These are phyloP conservation scores for Cetoscarus ocellatus DNA, from an alignment of 2,797 vertebrate genomes.

Conservation along the genomic window DNA sequence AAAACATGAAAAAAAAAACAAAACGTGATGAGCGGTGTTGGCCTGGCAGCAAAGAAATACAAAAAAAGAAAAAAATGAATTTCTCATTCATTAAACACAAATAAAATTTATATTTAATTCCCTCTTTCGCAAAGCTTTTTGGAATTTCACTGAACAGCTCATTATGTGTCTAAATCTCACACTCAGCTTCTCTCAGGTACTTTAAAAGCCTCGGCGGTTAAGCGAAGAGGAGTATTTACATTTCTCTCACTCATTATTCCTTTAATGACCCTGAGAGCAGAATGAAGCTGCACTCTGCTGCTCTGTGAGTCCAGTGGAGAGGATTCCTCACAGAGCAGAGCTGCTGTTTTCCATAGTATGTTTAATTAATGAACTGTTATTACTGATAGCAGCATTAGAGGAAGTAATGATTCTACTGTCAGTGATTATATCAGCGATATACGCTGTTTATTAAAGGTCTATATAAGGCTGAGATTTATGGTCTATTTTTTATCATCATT, in stretches of 20 bases:
- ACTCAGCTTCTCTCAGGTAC: conserved; percentile 43
- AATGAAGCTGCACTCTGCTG: conserved; percentile 43
- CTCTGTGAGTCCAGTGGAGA: conserved; percentile 45
- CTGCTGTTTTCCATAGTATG: conserved; percentile 61
- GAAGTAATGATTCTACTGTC: conserved; percentile 63
- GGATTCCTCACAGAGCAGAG: conserved; percentile 38
- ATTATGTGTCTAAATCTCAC: conserved; percentile 37
- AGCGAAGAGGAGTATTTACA: conserved; percentile 61
- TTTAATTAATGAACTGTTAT: conserved; percentile 76
- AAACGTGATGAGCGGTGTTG: not conserved
- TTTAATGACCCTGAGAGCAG: conserved; percentile 60
- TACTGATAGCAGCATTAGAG: conserved; percentile 54
- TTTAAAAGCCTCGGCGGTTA: conserved; percentile 23
- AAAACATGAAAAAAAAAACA: not conserved
- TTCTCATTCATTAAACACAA: too few species aligned
- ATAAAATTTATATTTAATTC: not conserved
- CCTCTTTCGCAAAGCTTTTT: not conserved
- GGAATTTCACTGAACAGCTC: conserved; percentile 43
- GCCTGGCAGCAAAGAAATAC: too few species aligned
- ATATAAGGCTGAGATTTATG: too few species aligned
- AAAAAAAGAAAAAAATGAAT: not conserved
- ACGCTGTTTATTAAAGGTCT: conserved; percentile 50
- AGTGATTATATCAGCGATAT: conserved; percentile 61
- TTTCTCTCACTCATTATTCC: conserved; percentile 67
- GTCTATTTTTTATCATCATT: conserved; percentile 1